Percentiles rank a stretch among this genome's conserved stretches.
Evolutionary conservation across 2,888 invertebrate genomes (phyloP).

Genomic region (Agrochola lota): DNA sequence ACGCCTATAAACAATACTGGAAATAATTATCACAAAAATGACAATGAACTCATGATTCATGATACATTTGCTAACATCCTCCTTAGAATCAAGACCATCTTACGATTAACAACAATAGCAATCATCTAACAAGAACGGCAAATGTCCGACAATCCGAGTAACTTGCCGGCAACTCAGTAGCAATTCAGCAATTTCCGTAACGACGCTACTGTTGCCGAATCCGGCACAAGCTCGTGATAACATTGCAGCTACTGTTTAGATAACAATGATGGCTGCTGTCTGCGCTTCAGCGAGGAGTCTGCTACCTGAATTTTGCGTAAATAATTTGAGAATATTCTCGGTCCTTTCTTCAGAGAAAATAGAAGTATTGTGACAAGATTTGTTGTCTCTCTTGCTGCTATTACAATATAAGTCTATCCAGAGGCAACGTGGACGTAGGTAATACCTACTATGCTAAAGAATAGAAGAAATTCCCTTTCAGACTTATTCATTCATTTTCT

Average conservation of each 20-base stretch:
- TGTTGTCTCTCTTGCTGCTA: not conserved
- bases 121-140: conserved; percentile 12
- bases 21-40: not conserved
- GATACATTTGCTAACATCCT: not conserved
- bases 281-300: not conserved
- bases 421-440: not conserved
- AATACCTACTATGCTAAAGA: not conserved
- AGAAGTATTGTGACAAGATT: not conserved
- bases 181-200: conserved; percentile 25
- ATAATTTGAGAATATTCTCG: not conserved
- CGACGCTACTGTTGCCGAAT: not conserved
- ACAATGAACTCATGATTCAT: not conserved
- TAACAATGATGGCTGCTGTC: conserved; percentile 20
- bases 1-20: not conserved
- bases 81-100: not conserved
- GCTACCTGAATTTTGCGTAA: not conserved
- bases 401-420: not conserved
- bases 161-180: not conserved
- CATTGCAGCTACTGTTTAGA: conserved; percentile 33
- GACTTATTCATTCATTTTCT: not conserved
- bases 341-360: not conserved
- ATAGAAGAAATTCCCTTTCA: not conserved
- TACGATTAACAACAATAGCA: not conserved
- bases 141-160: not conserved
- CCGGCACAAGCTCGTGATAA: conserved; percentile 11